Evolutionary conservation across 2,888 invertebrate species (phyloP), one percentile per base, ranked within the genome.

Genomic region (Scaptomyza flava): DNA sequence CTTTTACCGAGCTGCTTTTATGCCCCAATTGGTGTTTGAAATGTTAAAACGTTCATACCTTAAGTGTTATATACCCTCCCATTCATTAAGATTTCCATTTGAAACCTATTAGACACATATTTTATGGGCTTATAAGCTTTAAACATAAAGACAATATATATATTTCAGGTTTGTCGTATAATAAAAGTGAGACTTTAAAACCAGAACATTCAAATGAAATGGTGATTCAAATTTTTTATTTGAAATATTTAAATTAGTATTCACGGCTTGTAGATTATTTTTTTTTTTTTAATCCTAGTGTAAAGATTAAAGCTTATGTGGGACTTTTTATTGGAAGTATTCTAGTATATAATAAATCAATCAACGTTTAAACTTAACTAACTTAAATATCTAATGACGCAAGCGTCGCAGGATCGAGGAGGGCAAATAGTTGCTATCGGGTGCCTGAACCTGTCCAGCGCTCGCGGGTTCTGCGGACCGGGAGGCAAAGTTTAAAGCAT

Each of bases 401-500:
- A 89, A 73, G 8, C 87, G 89, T 46, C 74, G 77, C 34, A 90
- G 66, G n/a, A 89, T 74, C 14, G 82, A 81, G 17, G 89, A 68
- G 0, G 89, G 89, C 51, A 89, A 57, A 59, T 89, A 89, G 57
- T 79, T 70, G 60, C 61, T 68, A 3, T 79, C 75, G 20, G 90
- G 87, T n/a, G 62, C 63, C 30, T 71, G 77, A 0, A 57, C 23
- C 2, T 58, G 69, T 8, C 58, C 73, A 12, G 47, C 59, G 0
- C 43, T 58, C 0, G 52, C 71, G 0, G 89, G 89, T 9, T 70
- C 68, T 33, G 68, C n/a, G 1, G 87, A 75, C 36, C 72, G 76
- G 8, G 88, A 88, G 30, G 91, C 90, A 23, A 91, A 90, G 68
- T 90, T 91, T 0, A 90, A 56, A 20, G 90, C 87, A 1, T 88